Base-by-base conservation (phyloP, 2,888 invertebrate species). In the Petrolisthes cinctipes region DNA sequence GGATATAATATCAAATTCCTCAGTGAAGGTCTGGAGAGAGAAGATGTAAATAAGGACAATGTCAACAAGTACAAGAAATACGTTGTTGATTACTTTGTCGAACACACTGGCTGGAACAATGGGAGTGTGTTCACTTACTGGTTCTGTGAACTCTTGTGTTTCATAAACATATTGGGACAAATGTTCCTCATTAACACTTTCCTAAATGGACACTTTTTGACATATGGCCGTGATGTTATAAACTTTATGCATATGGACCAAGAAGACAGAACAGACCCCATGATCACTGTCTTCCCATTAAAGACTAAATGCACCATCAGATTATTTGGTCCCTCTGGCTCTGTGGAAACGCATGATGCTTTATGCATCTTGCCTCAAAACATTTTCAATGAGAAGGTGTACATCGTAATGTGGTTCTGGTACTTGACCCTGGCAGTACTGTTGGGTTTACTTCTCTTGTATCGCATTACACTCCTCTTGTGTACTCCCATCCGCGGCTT, bases 111-210 rank as follows among this genome's bases (percentile, higher is more conserved):
- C 17, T 51, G 78, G 17, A 78, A 97, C 94, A 97, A 96, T 92
- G 93, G 95, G 92, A 97, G 97, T 93, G 97, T 96, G 80, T 94
- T 96, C 90, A 95, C 97, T 56, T 97, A 97, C 93, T 97, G 96
- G 95, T 94, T 95, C 91, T 97, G 97, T 92, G 97, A 97, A 93
- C 94, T 95, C 91, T 94, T 97, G 14, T 97, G 97, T 92, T 94
- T 97, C 78, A 93, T 97, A 91, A 97, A 97, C 94, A 96, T 97
- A 90, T 93, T 97, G 85, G 92, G 95, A 37, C 97, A 97, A 93
- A 95, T 97, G 92, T 97, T 96, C 94, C 93, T 97, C 93, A 97
- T 97, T 97, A 96, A 97, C 93, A 95, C 94, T 92, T 97, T 97
- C 94, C 97, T 97, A 93, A 96, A 96, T 92, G 97, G 97, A 17